phyloP scores from a whole-genome alignment of 2,888 invertebrate genomes.

The Idaea dimidiata region DNA sequence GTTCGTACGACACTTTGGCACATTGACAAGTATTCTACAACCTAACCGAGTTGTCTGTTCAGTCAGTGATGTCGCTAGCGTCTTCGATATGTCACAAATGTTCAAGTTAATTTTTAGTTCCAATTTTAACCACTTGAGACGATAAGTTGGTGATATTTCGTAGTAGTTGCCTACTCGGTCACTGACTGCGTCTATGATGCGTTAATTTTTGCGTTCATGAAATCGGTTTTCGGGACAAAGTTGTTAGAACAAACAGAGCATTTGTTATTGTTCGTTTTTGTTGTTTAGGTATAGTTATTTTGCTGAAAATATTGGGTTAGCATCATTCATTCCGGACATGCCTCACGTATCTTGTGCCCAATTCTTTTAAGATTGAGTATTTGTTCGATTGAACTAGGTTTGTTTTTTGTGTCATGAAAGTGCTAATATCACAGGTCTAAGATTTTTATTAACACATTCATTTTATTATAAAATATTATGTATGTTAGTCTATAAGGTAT shows the following conservation, averaged over 20 bases:
- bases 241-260: slow-evolving; percentile 24
- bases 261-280: slow-evolving; percentile 17
- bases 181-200: not conserved
- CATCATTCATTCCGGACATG: not conserved
- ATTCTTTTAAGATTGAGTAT: no score
- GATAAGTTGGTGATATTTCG: not conserved
- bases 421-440: no score
- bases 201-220: slow-evolving; percentile 10
- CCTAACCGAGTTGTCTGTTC: slow-evolving; percentile 60
- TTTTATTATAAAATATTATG: no score
- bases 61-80: slow-evolving; percentile 46
- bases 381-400: no score
- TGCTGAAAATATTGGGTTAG: not conserved
- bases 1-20: slow-evolving; percentile 53
- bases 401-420: no score
- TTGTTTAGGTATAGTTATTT: slow-evolving; percentile 5
- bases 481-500: no score
- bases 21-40: slow-evolving; percentile 67
- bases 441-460: no score
- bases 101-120: not conserved
- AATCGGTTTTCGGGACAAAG: slow-evolving; percentile 27
- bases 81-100: not conserved
- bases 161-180: not conserved
- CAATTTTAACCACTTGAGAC: not conserved
- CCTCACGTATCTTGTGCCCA: no score